Evolutionary conservation across 2,113 vertebrate genomes (phyloP).

Genomic region (Ornithorhynchus anatinus): DNA sequence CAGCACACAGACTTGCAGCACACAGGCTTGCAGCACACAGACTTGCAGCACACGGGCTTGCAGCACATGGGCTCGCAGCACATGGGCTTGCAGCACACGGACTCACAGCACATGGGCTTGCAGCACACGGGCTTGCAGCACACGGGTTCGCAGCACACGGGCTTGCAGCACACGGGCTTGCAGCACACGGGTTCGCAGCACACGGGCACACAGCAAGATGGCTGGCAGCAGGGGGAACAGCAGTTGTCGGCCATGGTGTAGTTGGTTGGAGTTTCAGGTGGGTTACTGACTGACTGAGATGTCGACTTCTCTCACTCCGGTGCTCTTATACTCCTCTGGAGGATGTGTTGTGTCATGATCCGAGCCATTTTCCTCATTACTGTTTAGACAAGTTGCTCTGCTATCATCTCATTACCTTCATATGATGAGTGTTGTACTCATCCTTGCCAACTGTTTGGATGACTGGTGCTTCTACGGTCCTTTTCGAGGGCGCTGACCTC

Average conservation of each 20-base stretch:
- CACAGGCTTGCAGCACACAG: no score
- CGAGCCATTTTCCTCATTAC: background rate
- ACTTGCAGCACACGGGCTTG: background rate
- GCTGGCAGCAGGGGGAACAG: background rate
- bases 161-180: background rate
- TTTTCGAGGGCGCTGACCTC: no score
- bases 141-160: background rate
- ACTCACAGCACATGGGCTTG: no score
- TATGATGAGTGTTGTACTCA: no score
- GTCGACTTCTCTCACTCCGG: background rate
- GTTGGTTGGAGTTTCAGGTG: background rate
- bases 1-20: no score
- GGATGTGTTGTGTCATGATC: background rate
- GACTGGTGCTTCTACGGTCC: no score
- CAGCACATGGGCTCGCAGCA: background rate
- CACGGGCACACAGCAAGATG: accelerated
- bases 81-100: background rate
- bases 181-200: no score
- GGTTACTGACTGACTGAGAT: background rate
- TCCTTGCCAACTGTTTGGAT: no score
- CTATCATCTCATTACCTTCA: no score
- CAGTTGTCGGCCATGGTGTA: background rate
- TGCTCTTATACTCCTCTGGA: constrained; percentile 7
- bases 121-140: no score
- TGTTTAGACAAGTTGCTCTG: no score